Conservation (phyloP, 1,140 invertebrate species). For the Drosophila littoralis region DNA sequence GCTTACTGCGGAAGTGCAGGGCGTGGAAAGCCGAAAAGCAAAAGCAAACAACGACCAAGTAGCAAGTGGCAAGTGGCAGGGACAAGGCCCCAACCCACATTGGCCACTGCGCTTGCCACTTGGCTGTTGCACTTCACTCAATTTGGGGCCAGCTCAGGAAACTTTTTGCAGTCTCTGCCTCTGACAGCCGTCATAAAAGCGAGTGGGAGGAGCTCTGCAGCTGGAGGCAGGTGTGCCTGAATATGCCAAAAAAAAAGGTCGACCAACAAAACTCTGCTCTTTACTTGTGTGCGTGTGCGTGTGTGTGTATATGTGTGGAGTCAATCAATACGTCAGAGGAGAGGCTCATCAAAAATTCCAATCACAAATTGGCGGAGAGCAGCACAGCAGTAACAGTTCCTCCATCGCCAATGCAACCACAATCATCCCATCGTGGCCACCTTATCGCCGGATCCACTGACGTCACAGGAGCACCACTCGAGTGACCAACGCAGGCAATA, state of each 20-base stretch:
- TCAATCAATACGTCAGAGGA: constrained; percentile 78
- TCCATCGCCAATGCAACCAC: constrained; percentile 9
- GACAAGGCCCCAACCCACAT: neutral
- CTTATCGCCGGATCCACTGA: constrained; percentile 4
- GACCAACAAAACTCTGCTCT: constrained; percentile 45
- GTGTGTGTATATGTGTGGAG: constrained; percentile 44
- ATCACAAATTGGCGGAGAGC: constrained; percentile 82
- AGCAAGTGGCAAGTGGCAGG: neutral
- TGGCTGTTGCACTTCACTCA: constrained; percentile 56
- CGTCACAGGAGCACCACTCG: constrained; percentile 25
- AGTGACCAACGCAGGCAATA: constrained; percentile 65
- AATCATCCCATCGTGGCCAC: constrained; percentile 10
- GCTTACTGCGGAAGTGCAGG: constrained; percentile 18
- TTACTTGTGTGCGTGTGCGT: constrained; percentile 12
- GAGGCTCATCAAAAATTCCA: constrained; percentile 81
- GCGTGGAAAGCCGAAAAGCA: constrained; percentile 47
- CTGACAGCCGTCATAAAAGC: constrained; percentile 65
- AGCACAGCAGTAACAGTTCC: constrained; percentile 9
- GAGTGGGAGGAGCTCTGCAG: constrained; percentile 1
- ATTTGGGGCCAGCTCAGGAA: constrained; percentile 35
- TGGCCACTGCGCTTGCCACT: constrained; percentile 43
- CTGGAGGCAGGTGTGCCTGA: constrained; percentile 5
- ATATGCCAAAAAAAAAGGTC: constrained; percentile 16
- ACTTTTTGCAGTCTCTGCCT: constrained; percentile 57
- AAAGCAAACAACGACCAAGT: constrained; percentile 46